Evolutionary conservation across 2,888 invertebrate genomes (phyloP), one percentile per base, ranked within the genome.

Genomic region (Drosophila maculinotata): DNA sequence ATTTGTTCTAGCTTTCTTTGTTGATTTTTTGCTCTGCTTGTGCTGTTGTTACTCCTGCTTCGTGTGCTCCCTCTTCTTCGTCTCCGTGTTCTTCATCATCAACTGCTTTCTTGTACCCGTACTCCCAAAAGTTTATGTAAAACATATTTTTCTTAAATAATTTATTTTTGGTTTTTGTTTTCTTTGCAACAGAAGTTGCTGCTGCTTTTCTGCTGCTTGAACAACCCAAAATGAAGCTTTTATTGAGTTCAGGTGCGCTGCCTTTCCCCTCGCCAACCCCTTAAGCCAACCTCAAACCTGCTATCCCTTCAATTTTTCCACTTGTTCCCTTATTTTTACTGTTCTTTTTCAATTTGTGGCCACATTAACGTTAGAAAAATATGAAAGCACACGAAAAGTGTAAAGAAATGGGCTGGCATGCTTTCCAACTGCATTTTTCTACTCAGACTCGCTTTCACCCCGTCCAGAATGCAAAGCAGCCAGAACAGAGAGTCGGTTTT

Each of bases 131-230:
- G 69, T 73, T 87, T 81, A 83, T 83, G 83, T 87, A 83, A 87
- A 83, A 83, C 83, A 83, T 83, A 83, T 83, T 83, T 83, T 83
- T 83, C 83, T 87, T 87, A 87, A 83, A 83, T 83, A 84, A 83
- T 83, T 83, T 87, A 83, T 69, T 83, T 73, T 78, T 48, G 70
- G 63, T 68, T 76, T 69, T 76, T 66, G 60, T 75, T 72, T 78
- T 74, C 54, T 44, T 63, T 54, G 33, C 42, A 33, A 25, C 52
- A 59, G 42, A 35, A 48, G 48, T 52, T 53, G 44, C 45, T 52
- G 67, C 77, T 69, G 62, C 74, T 82, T 80, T 86, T 78, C 78
- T 83, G 80, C 84, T 83, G 68, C 87, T 86, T 83, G 78, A 83
- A 76, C 78, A 86, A 83, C 76, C 81, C 74, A 67, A 86, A 83